Evolutionary conservation across 2,888 invertebrate genomes (phyloP).

Genomic region (Platycnemis pennipes): DNA sequence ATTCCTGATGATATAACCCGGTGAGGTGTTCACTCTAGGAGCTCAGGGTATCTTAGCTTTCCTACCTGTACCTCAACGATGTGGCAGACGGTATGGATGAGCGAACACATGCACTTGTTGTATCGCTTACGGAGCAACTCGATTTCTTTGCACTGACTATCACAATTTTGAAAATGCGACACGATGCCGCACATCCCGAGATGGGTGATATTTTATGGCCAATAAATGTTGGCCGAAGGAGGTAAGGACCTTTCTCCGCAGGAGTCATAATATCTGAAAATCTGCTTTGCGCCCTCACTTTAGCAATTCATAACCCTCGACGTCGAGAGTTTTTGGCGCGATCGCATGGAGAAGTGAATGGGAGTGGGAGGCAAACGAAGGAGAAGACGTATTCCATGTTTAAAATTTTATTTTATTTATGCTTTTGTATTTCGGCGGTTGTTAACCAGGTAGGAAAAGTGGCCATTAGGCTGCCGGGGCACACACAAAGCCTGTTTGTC

Average conservation of each 20-base stretch:
- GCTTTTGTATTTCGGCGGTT: conserved; percentile 58
- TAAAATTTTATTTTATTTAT: background rate
- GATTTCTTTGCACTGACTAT: background rate
- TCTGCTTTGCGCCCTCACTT: background rate
- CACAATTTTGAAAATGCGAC: background rate
- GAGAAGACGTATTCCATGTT: background rate
- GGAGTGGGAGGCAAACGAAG: background rate
- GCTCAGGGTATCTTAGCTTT: too few relatives aligned
- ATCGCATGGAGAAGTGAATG: background rate
- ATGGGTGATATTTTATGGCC: conserved; percentile 8
- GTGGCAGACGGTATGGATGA: too few relatives aligned
- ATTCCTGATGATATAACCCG: too few relatives aligned
- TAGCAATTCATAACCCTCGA: background rate
- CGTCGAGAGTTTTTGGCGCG: background rate
- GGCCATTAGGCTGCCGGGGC: conserved; percentile 57
- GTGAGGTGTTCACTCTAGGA: too few relatives aligned
- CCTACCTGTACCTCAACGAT: too few relatives aligned
- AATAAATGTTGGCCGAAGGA: background rate
- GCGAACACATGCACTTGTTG: background rate
- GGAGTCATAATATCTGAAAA: background rate
- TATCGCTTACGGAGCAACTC: background rate
- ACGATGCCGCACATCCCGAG: background rate
- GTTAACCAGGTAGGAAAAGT: conserved; percentile 57
- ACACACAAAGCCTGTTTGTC: conserved; percentile 62
- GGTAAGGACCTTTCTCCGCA: background rate